Evolutionary conservation across 2,888 invertebrate species (phyloP).

Genomic region (Thera britannica): DNA sequence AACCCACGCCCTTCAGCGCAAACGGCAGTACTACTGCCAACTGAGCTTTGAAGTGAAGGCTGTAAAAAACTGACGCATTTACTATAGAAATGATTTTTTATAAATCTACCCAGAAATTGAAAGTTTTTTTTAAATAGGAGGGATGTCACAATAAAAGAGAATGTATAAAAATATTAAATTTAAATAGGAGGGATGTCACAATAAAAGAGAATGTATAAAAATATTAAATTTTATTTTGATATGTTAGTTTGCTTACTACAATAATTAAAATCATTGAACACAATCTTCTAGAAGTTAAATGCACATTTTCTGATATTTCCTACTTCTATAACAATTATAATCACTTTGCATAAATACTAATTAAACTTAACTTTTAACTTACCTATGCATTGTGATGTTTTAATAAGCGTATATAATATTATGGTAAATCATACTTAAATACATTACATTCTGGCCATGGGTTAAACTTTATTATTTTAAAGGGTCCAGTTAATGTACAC

Average conservation of each 20-base stretch:
- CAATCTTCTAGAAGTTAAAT: constrained; percentile 17
- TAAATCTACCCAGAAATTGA: too few relatives aligned
- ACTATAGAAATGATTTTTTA: too few relatives aligned
- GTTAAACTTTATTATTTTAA: too few relatives aligned
- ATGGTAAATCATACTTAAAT: too few relatives aligned
- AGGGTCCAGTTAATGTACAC: too few relatives aligned
- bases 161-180: constrained; percentile 62
- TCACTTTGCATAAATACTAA: background rate
- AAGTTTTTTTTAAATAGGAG: too few relatives aligned
- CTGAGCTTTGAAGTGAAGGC: too few relatives aligned
- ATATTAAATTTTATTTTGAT: constrained; percentile 66
- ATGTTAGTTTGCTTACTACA: constrained; percentile 49
- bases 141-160: constrained; percentile 37
- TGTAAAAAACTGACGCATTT: too few relatives aligned
- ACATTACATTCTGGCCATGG: too few relatives aligned
- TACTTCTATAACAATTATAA: constrained; percentile 15
- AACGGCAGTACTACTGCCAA: too few relatives aligned
- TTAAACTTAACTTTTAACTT: background rate
- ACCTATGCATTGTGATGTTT: background rate
- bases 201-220: constrained; percentile 53
- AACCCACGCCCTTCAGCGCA: too few relatives aligned
- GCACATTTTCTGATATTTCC: constrained; percentile 18
- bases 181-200: constrained; percentile 11
- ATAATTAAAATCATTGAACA: constrained; percentile 21
- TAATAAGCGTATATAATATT: too few relatives aligned